Percentiles rank a stretch among this genome's conserved stretches.
Conservation (phyloP, 2,888 invertebrate genomes). For the Bhutanitis thaidina region DNA sequence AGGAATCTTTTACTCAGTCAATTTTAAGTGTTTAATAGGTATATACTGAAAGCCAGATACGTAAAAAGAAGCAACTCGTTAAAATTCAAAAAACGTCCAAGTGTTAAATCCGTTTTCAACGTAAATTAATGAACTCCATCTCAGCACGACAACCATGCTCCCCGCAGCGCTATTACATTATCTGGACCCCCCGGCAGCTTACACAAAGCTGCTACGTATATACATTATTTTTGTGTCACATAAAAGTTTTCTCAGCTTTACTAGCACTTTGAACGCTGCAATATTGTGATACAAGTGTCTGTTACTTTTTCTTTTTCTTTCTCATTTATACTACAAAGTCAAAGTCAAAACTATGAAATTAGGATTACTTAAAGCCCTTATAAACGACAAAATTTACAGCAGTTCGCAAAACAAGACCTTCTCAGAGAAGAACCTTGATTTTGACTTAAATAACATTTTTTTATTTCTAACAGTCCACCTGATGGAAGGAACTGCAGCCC, state of each 20-base stretch:
- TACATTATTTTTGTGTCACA: background rate
- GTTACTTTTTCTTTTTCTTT: too few species aligned
- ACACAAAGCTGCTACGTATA: background rate
- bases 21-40: too few species aligned
- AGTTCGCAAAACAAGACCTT: too few species aligned
- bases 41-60: background rate
- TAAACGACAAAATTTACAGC: too few species aligned
- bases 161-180: constrained; percentile 9
- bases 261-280: background rate
- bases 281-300: background rate
- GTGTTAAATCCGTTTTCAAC: constrained; percentile 13
- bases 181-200: constrained; percentile 2
- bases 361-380: too few species aligned
- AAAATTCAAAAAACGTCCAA: constrained; percentile 13
- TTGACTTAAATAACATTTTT: too few species aligned
- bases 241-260: background rate
- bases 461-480: too few species aligned
- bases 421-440: too few species aligned
- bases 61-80: constrained; percentile 6
- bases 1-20: too few species aligned
- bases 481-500: too few species aligned
- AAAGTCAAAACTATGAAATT: too few species aligned
- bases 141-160: constrained; percentile 8
- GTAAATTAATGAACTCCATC: constrained; percentile 18
- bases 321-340: too few species aligned